These are phyloP conservation scores for Eulithis prunata DNA, from an alignment of 2,888 invertebrate genomes.

Conservation along the genomic window DNA sequence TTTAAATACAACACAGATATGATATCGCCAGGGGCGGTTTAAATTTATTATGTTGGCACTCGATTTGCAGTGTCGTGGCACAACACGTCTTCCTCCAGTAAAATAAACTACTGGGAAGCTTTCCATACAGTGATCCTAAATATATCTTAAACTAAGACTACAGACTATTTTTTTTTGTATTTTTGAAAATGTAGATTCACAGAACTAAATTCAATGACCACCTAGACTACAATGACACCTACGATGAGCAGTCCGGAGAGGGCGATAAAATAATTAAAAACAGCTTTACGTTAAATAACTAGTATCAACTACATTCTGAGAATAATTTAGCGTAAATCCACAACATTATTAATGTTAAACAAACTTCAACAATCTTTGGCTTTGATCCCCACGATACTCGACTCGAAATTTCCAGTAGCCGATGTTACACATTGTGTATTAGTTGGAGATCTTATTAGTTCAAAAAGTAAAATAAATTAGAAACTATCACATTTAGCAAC, in stretches of 20 bases:
- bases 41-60: constrained; percentile 69
- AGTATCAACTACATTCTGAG: constrained; percentile 75
- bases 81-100: constrained; percentile 55
- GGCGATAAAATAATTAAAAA: constrained; percentile 76
- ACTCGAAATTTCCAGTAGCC: constrained; percentile 71
- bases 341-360: constrained; percentile 83
- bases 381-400: constrained; percentile 88
- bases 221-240: constrained; percentile 67
- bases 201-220: constrained; percentile 69
- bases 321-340: constrained; percentile 83
- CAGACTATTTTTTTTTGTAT: constrained; percentile 70
- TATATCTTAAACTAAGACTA: constrained; percentile 70
- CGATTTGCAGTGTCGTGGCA: constrained; percentile 65
- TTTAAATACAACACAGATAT: constrained; percentile 35
- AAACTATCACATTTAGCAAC: constrained; percentile 84
- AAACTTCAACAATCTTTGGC: constrained; percentile 91
- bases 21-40: constrained; percentile 26
- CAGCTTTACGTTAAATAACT: constrained; percentile 69
- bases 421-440: constrained; percentile 71
- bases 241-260: constrained; percentile 83
- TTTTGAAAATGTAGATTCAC: constrained; percentile 75
- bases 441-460: constrained; percentile 74
- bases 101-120: constrained; percentile 65
- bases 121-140: constrained; percentile 74
- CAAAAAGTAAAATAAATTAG: constrained; percentile 78